Base-by-base conservation (phyloP, 2,113 vertebrate genomes). In the Cephalopterus ornatus region DNA sequence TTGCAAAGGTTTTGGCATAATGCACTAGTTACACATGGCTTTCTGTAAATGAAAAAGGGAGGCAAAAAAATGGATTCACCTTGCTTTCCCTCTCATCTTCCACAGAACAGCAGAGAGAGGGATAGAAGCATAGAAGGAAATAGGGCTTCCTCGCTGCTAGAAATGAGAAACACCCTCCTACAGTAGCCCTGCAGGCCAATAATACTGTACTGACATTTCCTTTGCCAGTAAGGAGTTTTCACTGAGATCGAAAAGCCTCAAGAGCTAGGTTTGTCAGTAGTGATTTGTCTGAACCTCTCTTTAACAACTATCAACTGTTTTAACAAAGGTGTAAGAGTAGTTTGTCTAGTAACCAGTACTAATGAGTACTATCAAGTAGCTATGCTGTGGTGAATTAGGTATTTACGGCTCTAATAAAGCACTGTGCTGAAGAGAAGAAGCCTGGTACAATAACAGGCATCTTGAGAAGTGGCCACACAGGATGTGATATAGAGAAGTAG, bases 181-280 rank as follows among this genome's bases (percentile, higher is more conserved):
- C 5, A 3, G 21, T 37, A 67, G 56, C 35, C 20, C 37, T 41
- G 12, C 41, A 44, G 32, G 26, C 42, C 59, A 47, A 32, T 59
- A 66, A 33, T 23, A 9, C 16, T 5, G 2, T 35, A 21, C 8
- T 28, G 9, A 30, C 26, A 6, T 27, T 52, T 32, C 8, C 47
- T 61, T 67, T 59, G 11, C 27, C 32, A 9, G 22, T 20, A n/a
- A 59, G 0, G 0, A 91, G 16, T 30, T 76, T 66, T 67, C 39
- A 23, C 14, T 24, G 42, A 72, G 12, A 46, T 80, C 86, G 20
- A 23, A 86, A 72, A 20, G 20, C 41, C 72, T 91, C 30, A 28
- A n/a, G n/a, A 58, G 5, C 49, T 44, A n/a, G 11, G 27, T 47
- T 74, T 77, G 18, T 47, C 33, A 55, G 23, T 28, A 58, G 12